Base-by-base conservation (phyloP, 2,113 vertebrate species). In the Oenanthe melanoleuca region DNA sequence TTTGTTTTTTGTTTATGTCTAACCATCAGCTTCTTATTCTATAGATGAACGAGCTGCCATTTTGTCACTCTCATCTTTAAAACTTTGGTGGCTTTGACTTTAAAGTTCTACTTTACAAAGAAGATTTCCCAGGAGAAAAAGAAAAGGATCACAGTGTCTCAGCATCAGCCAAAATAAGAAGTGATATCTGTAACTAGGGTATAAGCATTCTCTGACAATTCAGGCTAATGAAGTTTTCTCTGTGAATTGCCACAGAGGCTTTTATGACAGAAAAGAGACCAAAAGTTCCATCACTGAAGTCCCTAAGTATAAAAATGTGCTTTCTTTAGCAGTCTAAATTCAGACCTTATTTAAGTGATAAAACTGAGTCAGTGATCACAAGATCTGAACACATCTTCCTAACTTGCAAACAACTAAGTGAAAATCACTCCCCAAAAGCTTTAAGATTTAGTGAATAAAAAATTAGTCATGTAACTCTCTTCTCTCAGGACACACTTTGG, bases 201-300 rank as follows among this genome's bases (percentile, higher is more conserved):
- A 92, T 64, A 84, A 95, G 83, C 80, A 87, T 92, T 92, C 88
- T 73, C 79, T 95, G 67, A 63, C 88, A 80, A 94, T 97, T 89
- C 73, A 89, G 84, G 89, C 77, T 96, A 97, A 95, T 95, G 91
- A 92, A 92, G 84, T 85, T 94, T 91, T 89, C 87, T 57, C 88
- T 93, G 65, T 79, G 91, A 95, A 95, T 94, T 91, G 73, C 89
- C 80, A 82, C 49, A 61, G 91, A 85, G 63, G 28, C 3, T 91
- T 95, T 95, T 97, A 95, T 89, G 91, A 92, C 80, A 95, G 91
- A 70, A 92, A 57, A 91, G 94, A 92, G 91, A 95, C 84, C 66
- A 66, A 78, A 13, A 94, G 65, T 72, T 92, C 57, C 59, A 89
- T n/a, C 5, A 8, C 84, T 59, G 31, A 34, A 81, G 37, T 92